phyloP scores from a whole-genome alignment of 2,888 invertebrate genomes.

The Melinaea menophilus region DNA sequence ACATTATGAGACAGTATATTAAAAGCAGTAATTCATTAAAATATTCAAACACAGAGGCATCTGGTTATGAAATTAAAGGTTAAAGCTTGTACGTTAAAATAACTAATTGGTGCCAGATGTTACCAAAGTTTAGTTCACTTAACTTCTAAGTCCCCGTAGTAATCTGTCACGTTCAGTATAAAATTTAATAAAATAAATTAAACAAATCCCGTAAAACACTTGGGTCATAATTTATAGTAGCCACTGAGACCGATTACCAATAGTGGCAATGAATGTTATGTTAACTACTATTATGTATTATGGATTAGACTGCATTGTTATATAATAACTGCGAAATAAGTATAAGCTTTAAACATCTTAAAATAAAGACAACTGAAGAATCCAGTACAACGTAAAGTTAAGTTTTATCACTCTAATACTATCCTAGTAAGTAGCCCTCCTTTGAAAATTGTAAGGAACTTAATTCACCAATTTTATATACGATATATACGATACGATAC shows the following conservation, averaged over 20 bases:
- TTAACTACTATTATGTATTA: too few species aligned
- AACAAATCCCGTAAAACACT: conserved; percentile 10
- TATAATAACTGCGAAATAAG: too few species aligned
- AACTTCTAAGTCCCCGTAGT: conserved; percentile 7
- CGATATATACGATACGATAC: too few species aligned
- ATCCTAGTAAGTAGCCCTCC: too few species aligned
- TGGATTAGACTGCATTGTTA: too few species aligned
- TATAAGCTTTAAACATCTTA: too few species aligned
- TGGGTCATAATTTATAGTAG: conserved; percentile 7
- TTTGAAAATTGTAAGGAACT: too few species aligned
- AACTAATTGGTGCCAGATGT: conserved; percentile 6
- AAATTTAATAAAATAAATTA: conserved; percentile 12
- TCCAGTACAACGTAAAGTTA: too few species aligned
- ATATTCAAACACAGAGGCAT: neutral
- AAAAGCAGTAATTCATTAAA: conserved; percentile 6
- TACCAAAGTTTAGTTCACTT: conserved; percentile 5
- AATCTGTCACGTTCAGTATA: conserved; percentile 4
- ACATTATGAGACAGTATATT: neutral
- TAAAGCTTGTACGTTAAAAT: conserved; percentile 2
- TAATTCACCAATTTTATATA: too few species aligned
- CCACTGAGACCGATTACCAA: conserved; percentile 8
- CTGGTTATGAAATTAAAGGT: conserved; percentile 5
- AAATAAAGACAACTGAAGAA: too few species aligned
- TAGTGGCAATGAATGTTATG: conserved; percentile 10
- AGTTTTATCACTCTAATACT: too few species aligned